A percentile compares a stretch with the other conserved stretches of the same genome.
Conservation (phyloP, 2,113 vertebrate species). For the Tachysurus vachellii region DNA sequence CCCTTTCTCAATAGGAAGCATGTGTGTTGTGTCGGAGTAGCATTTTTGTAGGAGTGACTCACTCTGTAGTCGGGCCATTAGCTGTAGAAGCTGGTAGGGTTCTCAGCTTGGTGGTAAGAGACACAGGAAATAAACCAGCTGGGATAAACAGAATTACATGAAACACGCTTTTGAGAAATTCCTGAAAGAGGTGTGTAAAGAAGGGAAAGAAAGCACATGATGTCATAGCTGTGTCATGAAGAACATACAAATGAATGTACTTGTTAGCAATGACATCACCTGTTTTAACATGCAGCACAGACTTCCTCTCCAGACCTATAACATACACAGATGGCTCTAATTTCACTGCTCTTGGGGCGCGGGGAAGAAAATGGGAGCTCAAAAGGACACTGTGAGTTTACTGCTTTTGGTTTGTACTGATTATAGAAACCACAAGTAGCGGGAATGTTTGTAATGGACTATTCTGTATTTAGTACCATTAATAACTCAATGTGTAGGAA, state of each 20-base stretch:
- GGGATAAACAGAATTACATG: background rate
- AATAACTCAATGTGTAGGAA: background rate
- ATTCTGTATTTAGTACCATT: background rate
- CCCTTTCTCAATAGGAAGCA: conserved; percentile 36
- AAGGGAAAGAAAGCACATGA: conserved; percentile 26
- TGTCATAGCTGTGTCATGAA: conserved; percentile 26
- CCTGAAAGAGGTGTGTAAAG: background rate
- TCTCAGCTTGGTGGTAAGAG: background rate
- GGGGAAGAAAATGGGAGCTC: conserved; percentile 13
- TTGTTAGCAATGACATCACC: conserved; percentile 39
- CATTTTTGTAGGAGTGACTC: conserved; percentile 25
- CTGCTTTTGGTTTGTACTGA: background rate
- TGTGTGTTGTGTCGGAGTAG: conserved; percentile 25
- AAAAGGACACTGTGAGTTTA: background rate
- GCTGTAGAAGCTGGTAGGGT: background rate
- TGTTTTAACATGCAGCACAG: conserved; percentile 13
- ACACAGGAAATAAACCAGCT: background rate
- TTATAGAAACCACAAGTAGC: background rate
- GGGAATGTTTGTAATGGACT: background rate
- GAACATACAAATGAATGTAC: conserved; percentile 19
- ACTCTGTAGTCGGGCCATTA: conserved; percentile 15
- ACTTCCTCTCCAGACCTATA: conserved; percentile 4
- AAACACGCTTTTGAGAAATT: background rate
- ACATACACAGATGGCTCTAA: conserved; percentile 12
- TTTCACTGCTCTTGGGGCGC: conserved; percentile 17